Conservation (phyloP, 2,113 vertebrate species). For the Ceuthmochares aereus region DNA sequence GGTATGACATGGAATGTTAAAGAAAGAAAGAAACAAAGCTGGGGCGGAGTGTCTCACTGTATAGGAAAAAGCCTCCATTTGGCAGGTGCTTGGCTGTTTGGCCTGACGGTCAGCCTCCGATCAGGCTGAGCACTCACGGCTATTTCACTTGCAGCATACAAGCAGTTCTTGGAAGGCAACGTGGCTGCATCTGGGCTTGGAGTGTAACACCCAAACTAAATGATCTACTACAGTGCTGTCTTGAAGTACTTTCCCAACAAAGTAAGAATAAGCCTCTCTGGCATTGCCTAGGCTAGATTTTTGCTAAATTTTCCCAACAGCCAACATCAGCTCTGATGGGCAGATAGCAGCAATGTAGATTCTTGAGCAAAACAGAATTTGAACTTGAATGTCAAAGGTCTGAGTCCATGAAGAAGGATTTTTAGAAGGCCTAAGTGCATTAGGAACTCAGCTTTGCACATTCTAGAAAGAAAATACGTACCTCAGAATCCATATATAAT, state of each 20-base stretch:
- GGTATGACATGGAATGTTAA: background rate
- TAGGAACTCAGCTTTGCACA: background rate
- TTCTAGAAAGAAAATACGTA: background rate
- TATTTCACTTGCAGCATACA: background rate
- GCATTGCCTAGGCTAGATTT: background rate
- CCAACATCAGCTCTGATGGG: background rate
- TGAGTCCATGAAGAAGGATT: background rate
- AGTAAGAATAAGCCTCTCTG: background rate
- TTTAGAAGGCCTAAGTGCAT: background rate
- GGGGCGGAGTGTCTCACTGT: background rate
- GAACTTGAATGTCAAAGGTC: background rate
- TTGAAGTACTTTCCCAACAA: background rate
- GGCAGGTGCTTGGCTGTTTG: background rate
- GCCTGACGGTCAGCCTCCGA: background rate
- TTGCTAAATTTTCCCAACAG: background rate
- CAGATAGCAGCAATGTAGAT: background rate
- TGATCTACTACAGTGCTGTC: background rate
- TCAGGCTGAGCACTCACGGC: background rate
- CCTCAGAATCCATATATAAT: background rate
- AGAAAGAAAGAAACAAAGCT: background rate
- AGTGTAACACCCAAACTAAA: background rate
- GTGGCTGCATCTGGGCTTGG: background rate
- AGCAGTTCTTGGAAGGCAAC: background rate
- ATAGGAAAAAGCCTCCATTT: background rate
- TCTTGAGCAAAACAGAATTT: background rate